Percentiles rank a stretch among this genome's conserved stretches.
Conservation (phyloP, 2,797 vertebrate species). For the Poecilia gillii region DNA sequence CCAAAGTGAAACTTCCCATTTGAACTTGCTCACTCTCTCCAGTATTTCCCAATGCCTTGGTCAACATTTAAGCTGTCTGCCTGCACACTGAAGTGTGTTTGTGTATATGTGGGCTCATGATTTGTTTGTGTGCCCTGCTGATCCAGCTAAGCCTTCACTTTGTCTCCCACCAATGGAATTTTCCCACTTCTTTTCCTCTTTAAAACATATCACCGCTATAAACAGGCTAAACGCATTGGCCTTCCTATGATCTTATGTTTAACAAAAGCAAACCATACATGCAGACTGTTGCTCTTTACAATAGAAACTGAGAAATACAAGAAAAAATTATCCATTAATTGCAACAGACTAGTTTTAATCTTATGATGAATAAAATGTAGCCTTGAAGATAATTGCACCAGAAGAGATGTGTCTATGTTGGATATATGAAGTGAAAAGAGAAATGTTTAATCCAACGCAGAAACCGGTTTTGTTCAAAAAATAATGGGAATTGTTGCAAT, state of each 20-base stretch:
- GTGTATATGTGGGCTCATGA: conserved; percentile 18
- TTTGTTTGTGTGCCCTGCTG: conserved; percentile 35
- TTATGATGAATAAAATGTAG: neutral
- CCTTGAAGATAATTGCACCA: neutral
- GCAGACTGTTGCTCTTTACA: neutral
- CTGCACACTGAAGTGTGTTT: conserved; percentile 28
- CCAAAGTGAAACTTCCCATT: conserved; percentile 40
- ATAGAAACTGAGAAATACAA: neutral
- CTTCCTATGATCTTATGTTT: neutral
- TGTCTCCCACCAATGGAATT: conserved; percentile 59
- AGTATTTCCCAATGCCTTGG: conserved; percentile 54
- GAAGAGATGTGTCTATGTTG: too few relatives aligned
- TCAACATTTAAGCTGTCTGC: conserved; percentile 52
- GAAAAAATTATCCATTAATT: conserved; percentile 4
- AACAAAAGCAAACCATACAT: neutral
- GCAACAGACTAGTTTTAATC: conserved; percentile 6
- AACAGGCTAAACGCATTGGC: neutral
- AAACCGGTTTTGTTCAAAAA: neutral
- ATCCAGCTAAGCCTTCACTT: conserved; percentile 50
- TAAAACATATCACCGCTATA: neutral
- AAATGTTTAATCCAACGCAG: neutral
- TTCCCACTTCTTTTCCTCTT: conserved; percentile 36
- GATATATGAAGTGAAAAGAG: neutral
- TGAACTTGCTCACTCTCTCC: conserved; percentile 21
- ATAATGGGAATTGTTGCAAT: neutral